A percentile compares a stretch with the other conserved stretches of the same genome.
These are phyloP conservation scores for Falco punctatus DNA, from an alignment of 2,113 vertebrate genomes.

Conservation along the genomic window DNA sequence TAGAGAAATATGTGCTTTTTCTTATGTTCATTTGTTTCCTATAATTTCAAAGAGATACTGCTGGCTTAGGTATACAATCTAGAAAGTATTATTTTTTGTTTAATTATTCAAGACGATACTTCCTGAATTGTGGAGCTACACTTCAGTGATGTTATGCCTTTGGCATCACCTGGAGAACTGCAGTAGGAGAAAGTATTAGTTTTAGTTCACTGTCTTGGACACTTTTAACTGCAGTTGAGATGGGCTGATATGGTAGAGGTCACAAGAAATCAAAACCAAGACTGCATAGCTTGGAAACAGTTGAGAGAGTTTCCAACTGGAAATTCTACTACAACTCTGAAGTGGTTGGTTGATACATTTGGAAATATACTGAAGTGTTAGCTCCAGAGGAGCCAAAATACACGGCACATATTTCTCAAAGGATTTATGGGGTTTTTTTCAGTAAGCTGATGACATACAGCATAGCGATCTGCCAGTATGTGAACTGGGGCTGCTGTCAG, in stretches of 20 bases:
- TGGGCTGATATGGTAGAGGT: neutral
- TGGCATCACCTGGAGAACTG: neutral
- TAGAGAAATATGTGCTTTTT: neutral
- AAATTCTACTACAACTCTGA: neutral
- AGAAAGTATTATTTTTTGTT: neutral
- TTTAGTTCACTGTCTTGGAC: neutral
- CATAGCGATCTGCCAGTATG: neutral
- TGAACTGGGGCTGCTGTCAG: neutral
- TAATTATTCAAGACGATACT: neutral
- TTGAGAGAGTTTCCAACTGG: neutral
- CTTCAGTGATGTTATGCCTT: neutral
- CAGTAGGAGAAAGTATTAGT: neutral
- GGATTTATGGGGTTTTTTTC: neutral
- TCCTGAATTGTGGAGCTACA: neutral
- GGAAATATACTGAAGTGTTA: neutral
- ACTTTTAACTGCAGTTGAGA: neutral
- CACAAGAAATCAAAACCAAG: neutral
- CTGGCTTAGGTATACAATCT: neutral
- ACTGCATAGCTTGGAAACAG: neutral
- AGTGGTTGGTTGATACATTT: neutral
- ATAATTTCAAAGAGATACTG: neutral
- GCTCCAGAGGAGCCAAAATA: neutral
- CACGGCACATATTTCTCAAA: neutral
- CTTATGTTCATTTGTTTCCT: neutral
- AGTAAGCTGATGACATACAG: neutral